Percentiles rank a stretch among this genome's conserved stretches.
Conservation (phyloP, 2,888 invertebrate genomes). For the Eremobia ochroleuca region DNA sequence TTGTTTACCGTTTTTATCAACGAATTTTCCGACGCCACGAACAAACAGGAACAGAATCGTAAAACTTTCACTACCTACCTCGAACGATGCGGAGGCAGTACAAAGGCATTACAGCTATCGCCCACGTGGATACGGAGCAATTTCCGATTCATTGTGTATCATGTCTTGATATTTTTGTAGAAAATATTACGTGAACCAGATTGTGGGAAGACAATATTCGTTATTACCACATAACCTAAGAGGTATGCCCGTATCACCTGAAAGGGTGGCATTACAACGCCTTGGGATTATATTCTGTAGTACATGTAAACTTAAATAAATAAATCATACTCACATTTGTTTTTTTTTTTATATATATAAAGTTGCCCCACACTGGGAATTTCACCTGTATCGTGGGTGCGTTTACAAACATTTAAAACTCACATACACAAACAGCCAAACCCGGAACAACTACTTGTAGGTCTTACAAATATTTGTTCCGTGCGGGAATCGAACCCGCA, state of each 20-base stretch:
- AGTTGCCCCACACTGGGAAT: no score
- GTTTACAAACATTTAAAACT: no score
- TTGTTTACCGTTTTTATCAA: background rate
- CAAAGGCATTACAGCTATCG: slow-evolving; percentile 28
- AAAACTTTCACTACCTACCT: slow-evolving; percentile 11
- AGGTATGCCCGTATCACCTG: background rate
- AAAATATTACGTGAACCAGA: slow-evolving; percentile 31
- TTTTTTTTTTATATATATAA: no score
- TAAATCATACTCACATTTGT: no score
- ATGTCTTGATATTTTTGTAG: slow-evolving; percentile 17
- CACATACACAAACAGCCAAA: no score
- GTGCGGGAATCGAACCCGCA: no score
- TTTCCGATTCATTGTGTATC: slow-evolving; percentile 54
- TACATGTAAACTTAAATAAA: no score
- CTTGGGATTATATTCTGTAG: no score
- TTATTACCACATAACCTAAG: background rate
- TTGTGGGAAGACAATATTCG: slow-evolving; percentile 10
- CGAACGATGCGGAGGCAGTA: background rate
- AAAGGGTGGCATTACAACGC: background rate
- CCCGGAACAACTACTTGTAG: no score
- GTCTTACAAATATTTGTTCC: no score
- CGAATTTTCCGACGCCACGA: background rate
- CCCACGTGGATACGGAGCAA: slow-evolving; percentile 35
- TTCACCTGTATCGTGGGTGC: no score
- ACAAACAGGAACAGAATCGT: slow-evolving; percentile 19